These are phyloP conservation scores for Chloebia gouldiae DNA, from an alignment of 2,113 vertebrate genomes.

Conservation along the genomic window DNA sequence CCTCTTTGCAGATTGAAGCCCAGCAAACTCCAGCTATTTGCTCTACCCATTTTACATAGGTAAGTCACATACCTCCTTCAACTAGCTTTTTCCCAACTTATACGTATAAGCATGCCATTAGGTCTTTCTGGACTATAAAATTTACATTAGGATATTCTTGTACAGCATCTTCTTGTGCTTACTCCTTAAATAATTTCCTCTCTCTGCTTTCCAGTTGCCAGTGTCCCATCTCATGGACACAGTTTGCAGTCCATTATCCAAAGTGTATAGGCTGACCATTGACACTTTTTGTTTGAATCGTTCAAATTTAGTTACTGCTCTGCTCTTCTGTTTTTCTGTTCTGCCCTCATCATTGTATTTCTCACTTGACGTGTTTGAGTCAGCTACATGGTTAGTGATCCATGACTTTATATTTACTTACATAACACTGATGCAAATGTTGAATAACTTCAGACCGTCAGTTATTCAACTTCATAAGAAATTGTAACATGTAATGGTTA, in stretches of 20 bases:
- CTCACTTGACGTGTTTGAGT: neutral
- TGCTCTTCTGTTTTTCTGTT: neutral
- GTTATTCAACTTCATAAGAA: neutral
- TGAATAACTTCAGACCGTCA: neutral
- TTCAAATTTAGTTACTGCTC: neutral
- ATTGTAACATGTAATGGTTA: neutral
- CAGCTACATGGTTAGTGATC: neutral
- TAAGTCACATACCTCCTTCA: neutral
- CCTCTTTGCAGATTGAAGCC: neutral
- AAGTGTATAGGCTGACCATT: neutral
- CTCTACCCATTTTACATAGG: neutral
- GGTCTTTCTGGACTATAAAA: neutral
- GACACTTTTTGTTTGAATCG: neutral
- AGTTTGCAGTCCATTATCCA: fast-evolving
- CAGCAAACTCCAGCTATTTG: neutral
- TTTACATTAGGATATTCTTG: neutral
- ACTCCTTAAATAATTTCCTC: neutral
- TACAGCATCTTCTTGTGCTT: neutral
- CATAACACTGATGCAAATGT: neutral
- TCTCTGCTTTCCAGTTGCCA: neutral
- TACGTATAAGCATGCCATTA: fast-evolving
- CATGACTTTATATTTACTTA: neutral
- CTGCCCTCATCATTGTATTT: neutral
- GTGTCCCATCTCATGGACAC: neutral
- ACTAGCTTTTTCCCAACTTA: neutral